Conservation (phyloP, 1,140 invertebrate genomes). For the Zophobas atratus region DNA sequence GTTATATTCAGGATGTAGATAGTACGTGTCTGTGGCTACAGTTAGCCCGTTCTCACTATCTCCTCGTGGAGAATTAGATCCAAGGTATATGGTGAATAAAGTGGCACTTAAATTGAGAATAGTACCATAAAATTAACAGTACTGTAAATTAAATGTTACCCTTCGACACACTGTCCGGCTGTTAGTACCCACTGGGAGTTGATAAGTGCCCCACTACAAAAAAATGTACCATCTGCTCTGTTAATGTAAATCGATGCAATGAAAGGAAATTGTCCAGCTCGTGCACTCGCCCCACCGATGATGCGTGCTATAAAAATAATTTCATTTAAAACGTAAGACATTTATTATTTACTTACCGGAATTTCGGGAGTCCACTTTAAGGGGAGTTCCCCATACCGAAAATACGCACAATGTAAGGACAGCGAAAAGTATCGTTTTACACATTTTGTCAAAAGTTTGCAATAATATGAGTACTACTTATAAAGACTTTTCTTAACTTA, state of each 20-base stretch:
- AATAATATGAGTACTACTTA: no score
- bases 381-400: no score
- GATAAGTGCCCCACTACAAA: not conserved
- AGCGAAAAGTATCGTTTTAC: no score
- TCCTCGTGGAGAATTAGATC: not conserved
- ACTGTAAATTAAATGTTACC: constrained; percentile 1
- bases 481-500: no score
- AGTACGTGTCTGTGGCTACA: not conserved
- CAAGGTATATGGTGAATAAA: not conserved
- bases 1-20: not conserved
- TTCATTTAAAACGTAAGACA: not conserved
- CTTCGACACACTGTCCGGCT: not conserved
- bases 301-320: not conserved
- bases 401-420: no score
- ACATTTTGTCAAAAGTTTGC: no score
- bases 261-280: not conserved
- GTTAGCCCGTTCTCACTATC: not conserved
- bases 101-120: not conserved
- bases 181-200: not conserved
- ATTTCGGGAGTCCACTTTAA: no score
- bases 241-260: not conserved
- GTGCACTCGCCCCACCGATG: not conserved
- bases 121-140: not conserved
- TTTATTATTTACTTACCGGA: no score
- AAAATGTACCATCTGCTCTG: not conserved